Evolutionary conservation across 2,888 invertebrate genomes (phyloP).

Genomic region (Rosalia funebris): DNA sequence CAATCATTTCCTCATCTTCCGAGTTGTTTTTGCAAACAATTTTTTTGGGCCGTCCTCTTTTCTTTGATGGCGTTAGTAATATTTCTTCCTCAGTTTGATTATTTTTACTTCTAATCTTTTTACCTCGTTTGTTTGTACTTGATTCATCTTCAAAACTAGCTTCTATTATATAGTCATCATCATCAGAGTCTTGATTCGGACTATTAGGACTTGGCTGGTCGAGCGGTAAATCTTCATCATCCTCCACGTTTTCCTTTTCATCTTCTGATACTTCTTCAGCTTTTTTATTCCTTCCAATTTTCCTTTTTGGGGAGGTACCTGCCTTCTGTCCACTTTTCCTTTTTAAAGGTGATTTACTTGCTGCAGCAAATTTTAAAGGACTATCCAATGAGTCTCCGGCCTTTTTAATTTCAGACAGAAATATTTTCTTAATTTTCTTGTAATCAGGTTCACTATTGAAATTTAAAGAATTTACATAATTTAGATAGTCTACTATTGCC

Average conservation of each 20-base stretch:
- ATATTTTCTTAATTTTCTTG: slow-evolving; percentile 73
- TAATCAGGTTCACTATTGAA: slow-evolving; percentile 82
- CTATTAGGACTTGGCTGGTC: not conserved
- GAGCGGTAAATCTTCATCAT: not conserved
- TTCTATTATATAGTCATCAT: slow-evolving; percentile 22
- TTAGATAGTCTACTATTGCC: slow-evolving; percentile 72
- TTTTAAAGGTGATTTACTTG: slow-evolving; percentile 28
- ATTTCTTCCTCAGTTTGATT: slow-evolving; percentile 6
- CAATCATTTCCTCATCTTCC: not conserved
- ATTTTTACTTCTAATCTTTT: slow-evolving; percentile 20
- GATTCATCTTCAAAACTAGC: slow-evolving; percentile 18
- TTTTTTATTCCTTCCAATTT: slow-evolving; percentile 30
- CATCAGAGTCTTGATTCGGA: slow-evolving; percentile 27
- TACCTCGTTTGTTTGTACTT: not conserved
- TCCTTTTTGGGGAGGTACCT: slow-evolving; percentile 28
- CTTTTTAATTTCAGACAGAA: slow-evolving; percentile 73
- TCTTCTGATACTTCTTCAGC: slow-evolving; percentile 14
- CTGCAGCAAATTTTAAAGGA: slow-evolving; percentile 69
- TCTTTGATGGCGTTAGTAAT: not conserved
- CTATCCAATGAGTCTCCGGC: slow-evolving; percentile 69
- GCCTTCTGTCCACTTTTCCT: slow-evolving; percentile 22
- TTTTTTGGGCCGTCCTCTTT: slow-evolving; percentile 1
- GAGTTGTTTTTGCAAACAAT: not conserved
- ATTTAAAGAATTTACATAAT: slow-evolving; percentile 73
- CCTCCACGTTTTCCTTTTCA: slow-evolving; percentile 23